Evolutionary conservation across 2,797 vertebrate genomes (phyloP).

Genomic region (Anableps anableps): DNA sequence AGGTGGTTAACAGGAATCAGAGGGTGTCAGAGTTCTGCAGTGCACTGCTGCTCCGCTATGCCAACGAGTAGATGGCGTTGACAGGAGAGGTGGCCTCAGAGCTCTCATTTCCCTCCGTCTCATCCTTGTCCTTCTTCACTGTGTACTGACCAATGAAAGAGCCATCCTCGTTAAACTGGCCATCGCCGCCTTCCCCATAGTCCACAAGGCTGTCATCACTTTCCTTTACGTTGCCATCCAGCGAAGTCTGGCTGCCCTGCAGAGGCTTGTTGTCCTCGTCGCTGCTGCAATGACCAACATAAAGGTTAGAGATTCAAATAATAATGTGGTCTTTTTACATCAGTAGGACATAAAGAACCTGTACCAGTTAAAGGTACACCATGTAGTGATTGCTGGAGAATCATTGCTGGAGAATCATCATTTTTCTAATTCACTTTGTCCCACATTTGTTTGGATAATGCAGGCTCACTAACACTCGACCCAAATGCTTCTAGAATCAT

Average conservation of each 20-base stretch:
- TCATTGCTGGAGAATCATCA: not conserved
- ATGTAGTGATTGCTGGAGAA: not conserved
- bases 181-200: constrained; percentile 96
- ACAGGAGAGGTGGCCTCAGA: constrained; percentile 98
- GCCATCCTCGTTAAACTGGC: constrained; percentile 97
- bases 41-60: constrained; percentile 73
- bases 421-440: constrained; percentile 1
- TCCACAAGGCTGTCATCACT: constrained; percentile 98
- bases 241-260: constrained; percentile 95
- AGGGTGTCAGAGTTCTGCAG: constrained; percentile 6
- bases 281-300: constrained; percentile 79
- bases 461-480: not conserved
- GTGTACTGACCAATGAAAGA: constrained; percentile 99
- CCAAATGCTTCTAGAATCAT: not conserved
- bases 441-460: not conserved
- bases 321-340: not conserved
- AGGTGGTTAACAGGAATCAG: constrained; percentile 34
- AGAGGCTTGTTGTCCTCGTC: constrained; percentile 99
- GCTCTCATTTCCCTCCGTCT: constrained; percentile 98
- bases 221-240: constrained; percentile 96
- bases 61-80: constrained; percentile 97
- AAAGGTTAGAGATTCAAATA: not conserved
- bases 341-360: not conserved
- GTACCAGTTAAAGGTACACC: not conserved
- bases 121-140: constrained; percentile 98